Percentiles rank a stretch among this genome's conserved stretches.
These are phyloP conservation scores for Conus betulinus DNA, from an alignment of 1,140 invertebrate genomes.

Conservation along the genomic window DNA sequence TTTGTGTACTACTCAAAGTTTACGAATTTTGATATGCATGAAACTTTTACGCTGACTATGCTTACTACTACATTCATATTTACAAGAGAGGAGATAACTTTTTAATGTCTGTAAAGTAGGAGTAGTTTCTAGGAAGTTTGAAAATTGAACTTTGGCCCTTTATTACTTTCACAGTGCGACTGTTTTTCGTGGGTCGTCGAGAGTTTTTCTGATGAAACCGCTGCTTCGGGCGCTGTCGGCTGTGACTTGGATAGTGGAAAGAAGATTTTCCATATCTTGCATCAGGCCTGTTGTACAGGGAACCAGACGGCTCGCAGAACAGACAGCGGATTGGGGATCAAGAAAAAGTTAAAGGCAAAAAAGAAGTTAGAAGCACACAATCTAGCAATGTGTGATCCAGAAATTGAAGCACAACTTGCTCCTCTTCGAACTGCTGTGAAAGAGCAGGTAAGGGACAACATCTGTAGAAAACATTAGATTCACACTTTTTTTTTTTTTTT, in stretches of 20 bases:
- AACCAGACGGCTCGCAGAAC: not conserved
- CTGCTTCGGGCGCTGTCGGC: constrained; percentile 31
- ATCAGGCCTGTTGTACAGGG: not conserved
- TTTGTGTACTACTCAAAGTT: not conserved
- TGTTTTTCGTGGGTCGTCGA: constrained; percentile 44
- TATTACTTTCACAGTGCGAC: constrained; percentile 3
- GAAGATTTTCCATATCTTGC: not conserved
- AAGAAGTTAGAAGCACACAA: constrained; percentile 31
- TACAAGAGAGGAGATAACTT: too few relatives aligned
- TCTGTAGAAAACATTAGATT: not conserved
- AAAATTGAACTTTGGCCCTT: constrained; percentile 26
- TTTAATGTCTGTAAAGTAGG: not conserved
- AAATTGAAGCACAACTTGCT: constrained; percentile 87
- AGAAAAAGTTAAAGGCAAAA: constrained; percentile 48
- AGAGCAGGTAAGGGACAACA: constrained; percentile 85
- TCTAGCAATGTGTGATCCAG: constrained; percentile 79
- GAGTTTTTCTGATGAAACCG: constrained; percentile 52
- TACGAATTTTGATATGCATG: not conserved
- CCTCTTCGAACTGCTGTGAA: constrained; percentile 91
- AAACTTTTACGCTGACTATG: too few relatives aligned
- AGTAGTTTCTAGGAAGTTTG: not conserved
- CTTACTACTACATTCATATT: too few relatives aligned
- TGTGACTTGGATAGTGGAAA: not conserved
- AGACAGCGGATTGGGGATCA: constrained; percentile 51
- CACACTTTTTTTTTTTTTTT: too few relatives aligned